Base-by-base conservation (phyloP, 1,140 invertebrate genomes). In the Neomicropteryx cornuta region DNA sequence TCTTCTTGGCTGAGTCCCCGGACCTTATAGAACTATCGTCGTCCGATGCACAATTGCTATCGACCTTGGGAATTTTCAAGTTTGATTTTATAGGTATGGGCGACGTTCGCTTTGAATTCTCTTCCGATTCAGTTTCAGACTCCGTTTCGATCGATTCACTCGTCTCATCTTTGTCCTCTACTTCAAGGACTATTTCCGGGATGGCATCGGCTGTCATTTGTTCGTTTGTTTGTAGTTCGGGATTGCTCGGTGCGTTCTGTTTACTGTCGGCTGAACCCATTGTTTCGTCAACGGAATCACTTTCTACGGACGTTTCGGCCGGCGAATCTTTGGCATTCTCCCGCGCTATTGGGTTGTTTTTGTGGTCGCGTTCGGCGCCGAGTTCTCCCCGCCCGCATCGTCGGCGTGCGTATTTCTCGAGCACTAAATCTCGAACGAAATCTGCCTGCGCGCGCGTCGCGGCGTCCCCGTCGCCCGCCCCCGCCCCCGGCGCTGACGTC, bases 11-110 rank as follows among this genome's bases (percentile, higher is more conserved):
- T 27, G 50, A 52, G 28, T 64, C 61, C n/a, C n/a, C n/a, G n/a
- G n/a, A n/a, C n/a, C n/a, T n/a, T n/a, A n/a, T n/a, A 0, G 61
- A 64, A 33, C 61, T 48, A 29, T 64, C 61, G 20, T 64, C 61
- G 22, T 64, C 61, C 1, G 60, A 62, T 40, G 53, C 58, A 0
- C 53, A 56, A 42, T 62, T 58, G 1, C 55, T 58, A 23, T 60
- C 61, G 3, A 58, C 59, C n/a, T 50, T 51, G 1, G 61, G 61
- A 11, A 52, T 56, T 45, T 65, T 62, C 27, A 65, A 46, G 39
- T 62, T 65, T 5, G 60, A 62, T 45, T 64, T 64, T n/a, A n/a
- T n/a, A n/a, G n/a, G n/a, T n/a, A n/a, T n/a, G n/a, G n/a, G n/a
- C n/a, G n/a, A n/a, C n/a, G n/a, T n/a, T n/a, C n/a, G n/a, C 35